These are phyloP conservation scores for Ophion ventricosus DNA, from an alignment of 2,888 invertebrate genomes.

Conservation along the genomic window DNA sequence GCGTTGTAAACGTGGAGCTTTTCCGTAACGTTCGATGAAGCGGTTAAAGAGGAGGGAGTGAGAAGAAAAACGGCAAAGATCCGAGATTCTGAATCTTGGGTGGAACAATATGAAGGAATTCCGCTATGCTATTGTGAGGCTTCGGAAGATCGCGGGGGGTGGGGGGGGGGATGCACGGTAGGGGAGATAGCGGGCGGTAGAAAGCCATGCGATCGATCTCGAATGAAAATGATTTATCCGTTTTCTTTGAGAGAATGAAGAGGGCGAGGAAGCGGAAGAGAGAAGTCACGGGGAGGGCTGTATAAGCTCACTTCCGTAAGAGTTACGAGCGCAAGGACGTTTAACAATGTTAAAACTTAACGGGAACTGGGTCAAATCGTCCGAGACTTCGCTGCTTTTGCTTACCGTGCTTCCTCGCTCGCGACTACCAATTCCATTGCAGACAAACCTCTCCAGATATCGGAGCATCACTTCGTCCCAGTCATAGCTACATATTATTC, in stretches of 20 bases:
- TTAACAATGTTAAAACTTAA: slow-evolving; percentile 77
- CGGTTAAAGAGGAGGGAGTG: neutral
- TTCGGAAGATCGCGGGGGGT: neutral
- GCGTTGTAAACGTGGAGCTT: slow-evolving; percentile 51
- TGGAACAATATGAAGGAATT: slow-evolving; percentile 63
- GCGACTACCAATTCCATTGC: slow-evolving; percentile 3
- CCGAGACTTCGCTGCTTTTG: slow-evolving; percentile 55
- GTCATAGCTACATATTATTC: slow-evolving; percentile 71
- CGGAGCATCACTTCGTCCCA: slow-evolving; percentile 61
- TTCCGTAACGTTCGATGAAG: slow-evolving; percentile 26
- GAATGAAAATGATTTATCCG: slow-evolving; percentile 75
- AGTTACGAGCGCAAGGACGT: slow-evolving; percentile 72
- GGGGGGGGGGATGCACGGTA: neutral
- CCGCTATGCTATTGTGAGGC: slow-evolving; percentile 51
- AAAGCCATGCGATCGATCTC: slow-evolving; percentile 53
- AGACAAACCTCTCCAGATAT: slow-evolving; percentile 51
- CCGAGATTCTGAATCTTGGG: slow-evolving; percentile 42
- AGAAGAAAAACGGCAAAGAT: neutral
- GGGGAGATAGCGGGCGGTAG: neutral
- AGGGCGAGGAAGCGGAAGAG: slow-evolving; percentile 43
- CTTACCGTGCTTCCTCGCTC: slow-evolving; percentile 52
- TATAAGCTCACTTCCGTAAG: slow-evolving; percentile 59
- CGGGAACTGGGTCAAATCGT: slow-evolving; percentile 78
- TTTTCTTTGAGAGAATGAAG: slow-evolving; percentile 69
- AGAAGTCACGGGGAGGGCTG: slow-evolving; percentile 18